Percentiles rank a stretch among this genome's conserved stretches.
Conservation (phyloP, 2,797 vertebrate species). For the Sandelia bainsii region DNA sequence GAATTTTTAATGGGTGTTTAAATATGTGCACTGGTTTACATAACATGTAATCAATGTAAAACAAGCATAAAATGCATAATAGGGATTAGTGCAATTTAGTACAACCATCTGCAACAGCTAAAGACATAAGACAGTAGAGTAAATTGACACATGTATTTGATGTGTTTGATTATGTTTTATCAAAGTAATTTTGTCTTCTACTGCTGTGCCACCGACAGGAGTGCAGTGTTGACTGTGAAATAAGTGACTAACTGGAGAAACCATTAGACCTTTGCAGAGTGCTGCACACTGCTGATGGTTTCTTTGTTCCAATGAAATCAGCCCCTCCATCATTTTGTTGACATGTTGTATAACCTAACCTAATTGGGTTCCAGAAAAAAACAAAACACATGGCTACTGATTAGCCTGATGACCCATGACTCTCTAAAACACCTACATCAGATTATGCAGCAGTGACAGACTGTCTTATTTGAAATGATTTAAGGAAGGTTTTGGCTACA, state of each 20-base stretch:
- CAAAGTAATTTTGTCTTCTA: not conserved
- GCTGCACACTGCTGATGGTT: not conserved
- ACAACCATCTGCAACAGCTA: conserved; percentile 24
- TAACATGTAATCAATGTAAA: conserved; percentile 15
- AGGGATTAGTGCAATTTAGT: conserved; percentile 39
- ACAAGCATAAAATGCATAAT: conserved; percentile 14
- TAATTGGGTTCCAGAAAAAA: not conserved
- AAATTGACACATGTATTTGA: not conserved
- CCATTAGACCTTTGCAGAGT: conserved; percentile 15
- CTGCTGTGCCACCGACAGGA: not conserved
- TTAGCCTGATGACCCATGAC: not conserved
- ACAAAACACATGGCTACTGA: not conserved
- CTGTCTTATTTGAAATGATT: conserved; percentile 27
- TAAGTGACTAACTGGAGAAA: not conserved
- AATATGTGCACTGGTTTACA: conserved; percentile 1
- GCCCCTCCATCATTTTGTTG: not conserved
- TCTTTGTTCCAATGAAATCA: not conserved
- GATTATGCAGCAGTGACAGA: conserved; percentile 2
- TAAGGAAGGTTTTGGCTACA: conserved; percentile 16
- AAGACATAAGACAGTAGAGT: conserved; percentile 6
- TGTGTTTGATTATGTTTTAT: not conserved
- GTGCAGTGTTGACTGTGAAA: not conserved
- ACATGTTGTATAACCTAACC: not conserved
- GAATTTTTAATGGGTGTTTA: not conserved
- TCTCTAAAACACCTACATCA: not conserved